These are phyloP conservation scores for Unio delphinus DNA, from an alignment of 2,888 invertebrate species.

Conservation along the genomic window DNA sequence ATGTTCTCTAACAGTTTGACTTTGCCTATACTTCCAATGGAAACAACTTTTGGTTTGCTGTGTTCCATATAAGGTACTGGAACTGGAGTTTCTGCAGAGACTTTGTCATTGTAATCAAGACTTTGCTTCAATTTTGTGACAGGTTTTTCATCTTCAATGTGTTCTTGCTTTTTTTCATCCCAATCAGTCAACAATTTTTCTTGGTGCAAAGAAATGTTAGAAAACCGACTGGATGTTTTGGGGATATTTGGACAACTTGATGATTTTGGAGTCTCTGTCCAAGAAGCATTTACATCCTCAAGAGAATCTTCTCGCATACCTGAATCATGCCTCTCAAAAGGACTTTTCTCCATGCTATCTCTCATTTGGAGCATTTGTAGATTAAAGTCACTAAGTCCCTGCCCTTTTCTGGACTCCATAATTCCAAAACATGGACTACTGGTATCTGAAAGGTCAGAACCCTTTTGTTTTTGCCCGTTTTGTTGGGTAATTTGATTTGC, in stretches of 20 bases:
- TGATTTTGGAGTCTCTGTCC: too few relatives aligned
- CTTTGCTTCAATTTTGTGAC: too few relatives aligned
- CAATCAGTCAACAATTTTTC: too few relatives aligned
- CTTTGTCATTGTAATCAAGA: too few relatives aligned
- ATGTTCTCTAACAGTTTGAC: constrained; percentile 54
- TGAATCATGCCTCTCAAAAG: too few relatives aligned
- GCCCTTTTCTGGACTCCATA: neutral
- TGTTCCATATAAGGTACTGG: constrained; percentile 54
- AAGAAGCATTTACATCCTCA: too few relatives aligned
- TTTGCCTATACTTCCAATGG: constrained; percentile 56
- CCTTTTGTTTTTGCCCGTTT: neutral
- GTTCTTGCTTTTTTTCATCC: too few relatives aligned
- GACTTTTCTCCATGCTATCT: neutral
- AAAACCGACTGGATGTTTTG: too few relatives aligned
- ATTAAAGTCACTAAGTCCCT: constrained; percentile 1
- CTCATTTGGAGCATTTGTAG: neutral
- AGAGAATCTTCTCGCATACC: too few relatives aligned
- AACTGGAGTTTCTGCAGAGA: constrained; percentile 22
- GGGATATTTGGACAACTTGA: too few relatives aligned
- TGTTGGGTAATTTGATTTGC: neutral
- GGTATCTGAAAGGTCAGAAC: neutral
- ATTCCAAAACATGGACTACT: neutral
- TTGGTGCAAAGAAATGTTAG: too few relatives aligned
- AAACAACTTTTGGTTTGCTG: constrained; percentile 47
- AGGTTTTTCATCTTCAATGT: too few relatives aligned